Conservation (phyloP, 2,888 invertebrate species). For the Cremastobaeus sp. region DNA sequence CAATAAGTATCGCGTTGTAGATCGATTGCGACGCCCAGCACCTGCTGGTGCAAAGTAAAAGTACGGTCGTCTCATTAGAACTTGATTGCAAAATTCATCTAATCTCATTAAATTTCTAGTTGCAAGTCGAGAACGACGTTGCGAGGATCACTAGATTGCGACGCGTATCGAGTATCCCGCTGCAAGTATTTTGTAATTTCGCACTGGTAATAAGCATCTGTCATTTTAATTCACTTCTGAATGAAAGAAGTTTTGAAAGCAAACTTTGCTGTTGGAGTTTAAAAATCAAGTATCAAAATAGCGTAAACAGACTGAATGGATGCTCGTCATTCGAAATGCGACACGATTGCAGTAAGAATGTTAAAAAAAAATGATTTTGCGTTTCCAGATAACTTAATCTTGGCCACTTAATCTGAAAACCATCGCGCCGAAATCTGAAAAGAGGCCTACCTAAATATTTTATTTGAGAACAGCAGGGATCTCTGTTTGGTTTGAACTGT, state of each 20-base stretch:
- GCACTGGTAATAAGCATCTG: not conserved
- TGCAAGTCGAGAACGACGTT: slow-evolving; percentile 19
- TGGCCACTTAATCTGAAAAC: slow-evolving; percentile 15
- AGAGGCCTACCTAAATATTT: slow-evolving; percentile 21
- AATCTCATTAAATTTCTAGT: slow-evolving; percentile 34
- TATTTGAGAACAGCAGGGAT: slow-evolving; percentile 8
- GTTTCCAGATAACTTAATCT: slow-evolving; percentile 23
- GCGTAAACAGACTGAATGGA: too few species aligned
- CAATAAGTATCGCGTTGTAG: slow-evolving; percentile 35
- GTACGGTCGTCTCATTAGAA: slow-evolving; percentile 28
- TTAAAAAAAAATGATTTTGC: too few species aligned
- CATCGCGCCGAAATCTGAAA: slow-evolving; percentile 4
- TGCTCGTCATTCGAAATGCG: too few species aligned
- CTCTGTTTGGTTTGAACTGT: not conserved
- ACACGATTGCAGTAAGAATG: too few species aligned
- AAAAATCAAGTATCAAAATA: too few species aligned
- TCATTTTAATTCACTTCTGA: slow-evolving; percentile 6
- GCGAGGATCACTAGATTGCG: slow-evolving; percentile 4
- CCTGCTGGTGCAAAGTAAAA: slow-evolving; percentile 38
- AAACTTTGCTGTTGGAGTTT: too few species aligned
- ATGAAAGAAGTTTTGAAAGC: too few species aligned
- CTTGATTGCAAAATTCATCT: slow-evolving; percentile 34
- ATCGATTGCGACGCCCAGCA: slow-evolving; percentile 8
- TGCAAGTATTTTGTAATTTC: slow-evolving; percentile 7
- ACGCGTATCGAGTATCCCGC: slow-evolving; percentile 14